A percentile compares a stretch with the other conserved stretches of the same genome.
Conservation (phyloP, 2,888 invertebrate genomes). For the Cremastobaeus sp. region DNA sequence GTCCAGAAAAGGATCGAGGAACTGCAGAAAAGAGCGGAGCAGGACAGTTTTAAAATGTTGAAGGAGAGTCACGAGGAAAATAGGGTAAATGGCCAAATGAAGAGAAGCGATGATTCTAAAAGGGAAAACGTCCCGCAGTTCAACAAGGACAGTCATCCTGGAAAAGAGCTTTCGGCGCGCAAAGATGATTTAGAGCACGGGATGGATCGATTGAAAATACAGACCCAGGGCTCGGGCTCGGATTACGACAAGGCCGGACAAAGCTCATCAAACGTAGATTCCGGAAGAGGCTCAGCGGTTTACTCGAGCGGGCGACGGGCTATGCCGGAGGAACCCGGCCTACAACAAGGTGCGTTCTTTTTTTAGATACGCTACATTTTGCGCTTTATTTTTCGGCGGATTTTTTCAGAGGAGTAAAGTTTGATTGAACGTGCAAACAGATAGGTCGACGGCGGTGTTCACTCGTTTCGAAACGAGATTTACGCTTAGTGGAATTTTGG, state of each 20-base stretch:
- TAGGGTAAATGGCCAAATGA: slow-evolving; percentile 63
- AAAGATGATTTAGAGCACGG: slow-evolving; percentile 72
- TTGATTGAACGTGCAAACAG: too few relatives aligned
- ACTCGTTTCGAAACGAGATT: too few relatives aligned
- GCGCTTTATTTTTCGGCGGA: too few relatives aligned
- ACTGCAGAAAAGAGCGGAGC: slow-evolving; percentile 69
- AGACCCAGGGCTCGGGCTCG: slow-evolving; percentile 76
- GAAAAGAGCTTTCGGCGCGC: slow-evolving; percentile 65
- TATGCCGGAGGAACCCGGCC: slow-evolving; percentile 76
- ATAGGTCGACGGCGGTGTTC: too few relatives aligned
- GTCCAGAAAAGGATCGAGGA: slow-evolving; percentile 72
- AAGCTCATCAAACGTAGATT: slow-evolving; percentile 86
- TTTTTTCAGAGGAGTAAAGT: too few relatives aligned
- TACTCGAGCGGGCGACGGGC: slow-evolving; percentile 86
- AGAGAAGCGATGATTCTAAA: slow-evolving; percentile 63
- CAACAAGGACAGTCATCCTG: slow-evolving; percentile 54
- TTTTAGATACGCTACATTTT: too few relatives aligned
- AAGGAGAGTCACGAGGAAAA: slow-evolving; percentile 65
- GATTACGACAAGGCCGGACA: slow-evolving; percentile 88
- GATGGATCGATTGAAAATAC: slow-evolving; percentile 73
- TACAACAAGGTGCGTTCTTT: slow-evolving; percentile 69
- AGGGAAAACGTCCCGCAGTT: slow-evolving; percentile 55
- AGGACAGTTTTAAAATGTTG: slow-evolving; percentile 65
- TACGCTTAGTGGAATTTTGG: too few relatives aligned
- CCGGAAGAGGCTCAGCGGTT: slow-evolving; percentile 88